Evolutionary conservation across 1,140 invertebrate genomes (phyloP), one percentile per base, ranked within the genome.

Genomic region (Maconellicoccus hirsutus): DNA sequence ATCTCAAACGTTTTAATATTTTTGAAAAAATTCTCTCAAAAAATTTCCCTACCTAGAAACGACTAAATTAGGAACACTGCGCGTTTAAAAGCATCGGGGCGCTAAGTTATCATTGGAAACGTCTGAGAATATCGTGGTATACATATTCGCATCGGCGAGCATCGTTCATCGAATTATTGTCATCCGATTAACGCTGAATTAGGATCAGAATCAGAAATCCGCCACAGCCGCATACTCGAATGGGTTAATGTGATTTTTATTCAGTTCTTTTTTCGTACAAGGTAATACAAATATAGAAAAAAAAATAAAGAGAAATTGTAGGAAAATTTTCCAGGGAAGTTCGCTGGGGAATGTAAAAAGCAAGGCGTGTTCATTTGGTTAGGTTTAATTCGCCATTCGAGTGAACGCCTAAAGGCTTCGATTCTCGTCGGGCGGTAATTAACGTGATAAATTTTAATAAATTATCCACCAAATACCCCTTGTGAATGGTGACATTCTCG

Each of bases 241-340:
- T 66, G 61, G 61, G 61, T 66, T 66, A 66, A 66, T 66, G 61
- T 66, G 61, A 66, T 66, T 66, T 66, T 66, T 66, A 66, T 66
- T 66, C 59, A 10, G 4, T 61, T 61, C 19, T 52, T 16, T 19
- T 16, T 16, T 23, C 25, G 3, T 16, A 16, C 22, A 66, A 4
- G 16, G 25, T 25, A 66, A 23, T 22, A 22, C 10, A 22, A 14
- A 66, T 23, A 66, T 22, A 59, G 16, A 19, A 22, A 25, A 23
- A 66, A 66, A 66, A 66, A 22, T 4, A 22, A 22, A 19, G 42
- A 52, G 42, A 52, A 52, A 52, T 52, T 52, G 42, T 52, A 6
- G 3, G 42, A 52, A 52, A 52, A 52, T 52, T 52, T 52, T 52
- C 6, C 42, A 52, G 12, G 12, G 42, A 52, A 52, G n/a, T 52